Base-by-base conservation (phyloP, 2,888 invertebrate species). In the Apotomis capreana region DNA sequence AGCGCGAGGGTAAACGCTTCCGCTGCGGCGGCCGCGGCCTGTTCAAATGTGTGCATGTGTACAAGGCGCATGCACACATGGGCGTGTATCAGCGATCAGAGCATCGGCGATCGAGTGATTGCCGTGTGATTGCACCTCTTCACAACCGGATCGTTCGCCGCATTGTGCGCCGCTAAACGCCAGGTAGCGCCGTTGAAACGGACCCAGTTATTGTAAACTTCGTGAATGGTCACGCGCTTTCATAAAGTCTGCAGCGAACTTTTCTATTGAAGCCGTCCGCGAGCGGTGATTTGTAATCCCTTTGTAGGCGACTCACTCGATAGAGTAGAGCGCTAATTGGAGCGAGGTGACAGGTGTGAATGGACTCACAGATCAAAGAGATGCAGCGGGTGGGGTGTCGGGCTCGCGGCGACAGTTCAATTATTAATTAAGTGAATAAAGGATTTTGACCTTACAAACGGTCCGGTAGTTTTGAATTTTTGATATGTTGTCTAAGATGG, bases 1-100 rank as follows among this genome's bases (percentile, higher is more conserved):
- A 54, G 55, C 44, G 55, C 61, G 60, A 52, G 68, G 65, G 65
- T 65, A 57, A 65, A 65, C 55, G 65, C 26, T 65, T 65, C 65
- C 65, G 65, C 55, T 65, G 57, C 15, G 59, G 59, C 40, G 40
- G 40, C 40, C 40, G 59, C 40, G 40, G 40, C 40, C 40, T 40
- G 40, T 6, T 6, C 40, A 6, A 0, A 6, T 40, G 40, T 40
- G 40, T 40, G 6, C 40, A 4, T 40, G 40, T 40, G 49, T 49
- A 49, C 49, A 49, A 6, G 8, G 49, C 49, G 9, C 9, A 6
- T 40, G 40, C 49, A 49, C 49, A 49, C 49, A 49, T 10, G 0
- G 3, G 49, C 49, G 9, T 9, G 12, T 10, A 49, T 49, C 49
- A 10, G 49, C 49, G 9, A 49, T 49, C 10, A 40, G 40, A 40